Conservation (phyloP, 2,797 vertebrate species). For the Gephyroberyx darwinii region DNA sequence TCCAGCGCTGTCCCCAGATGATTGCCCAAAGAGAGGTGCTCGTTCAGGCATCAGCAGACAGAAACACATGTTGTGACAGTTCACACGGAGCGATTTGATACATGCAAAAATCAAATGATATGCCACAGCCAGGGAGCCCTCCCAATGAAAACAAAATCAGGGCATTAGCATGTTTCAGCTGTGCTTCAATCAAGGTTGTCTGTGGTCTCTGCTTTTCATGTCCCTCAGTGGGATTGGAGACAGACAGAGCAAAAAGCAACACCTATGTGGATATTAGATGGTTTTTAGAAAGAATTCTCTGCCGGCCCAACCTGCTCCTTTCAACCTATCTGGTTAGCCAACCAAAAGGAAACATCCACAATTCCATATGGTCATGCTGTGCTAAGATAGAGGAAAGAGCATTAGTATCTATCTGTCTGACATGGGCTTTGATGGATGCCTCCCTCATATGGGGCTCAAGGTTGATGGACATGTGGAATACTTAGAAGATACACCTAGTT, state of each 20-base stretch:
- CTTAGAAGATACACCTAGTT: slow-evolving; percentile 4
- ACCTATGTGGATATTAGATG: slow-evolving; percentile 64
- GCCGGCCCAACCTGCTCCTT: slow-evolving; percentile 40
- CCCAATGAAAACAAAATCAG: slow-evolving; percentile 78
- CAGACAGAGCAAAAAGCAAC: slow-evolving; percentile 62
- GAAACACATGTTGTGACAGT: slow-evolving; percentile 78
- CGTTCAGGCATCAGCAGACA: slow-evolving; percentile 67
- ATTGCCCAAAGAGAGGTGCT: slow-evolving; percentile 75
- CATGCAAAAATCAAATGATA: slow-evolving; percentile 82
- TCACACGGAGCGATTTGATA: slow-evolving; percentile 72
- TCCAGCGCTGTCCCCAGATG: slow-evolving; percentile 66
- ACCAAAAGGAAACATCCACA: slow-evolving; percentile 63
- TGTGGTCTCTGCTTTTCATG: slow-evolving; percentile 69
- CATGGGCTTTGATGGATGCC: slow-evolving; percentile 49
- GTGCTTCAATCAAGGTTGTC: slow-evolving; percentile 76
- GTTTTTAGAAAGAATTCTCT: slow-evolving; percentile 50
- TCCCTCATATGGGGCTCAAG: slow-evolving; percentile 45
- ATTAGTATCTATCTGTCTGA: slow-evolving; percentile 43
- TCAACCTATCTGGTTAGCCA: slow-evolving; percentile 68
- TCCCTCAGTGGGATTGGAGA: slow-evolving; percentile 69
- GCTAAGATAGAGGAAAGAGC: slow-evolving; percentile 63
- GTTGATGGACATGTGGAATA: slow-evolving; percentile 54
- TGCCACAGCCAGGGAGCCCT: slow-evolving; percentile 73
- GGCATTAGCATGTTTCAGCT: slow-evolving; percentile 82
- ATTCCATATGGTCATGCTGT: slow-evolving; percentile 72